A percentile compares a stretch with the other conserved stretches of the same genome.
Conservation (phyloP, 2,797 vertebrate genomes). For the Gila robusta region DNA sequence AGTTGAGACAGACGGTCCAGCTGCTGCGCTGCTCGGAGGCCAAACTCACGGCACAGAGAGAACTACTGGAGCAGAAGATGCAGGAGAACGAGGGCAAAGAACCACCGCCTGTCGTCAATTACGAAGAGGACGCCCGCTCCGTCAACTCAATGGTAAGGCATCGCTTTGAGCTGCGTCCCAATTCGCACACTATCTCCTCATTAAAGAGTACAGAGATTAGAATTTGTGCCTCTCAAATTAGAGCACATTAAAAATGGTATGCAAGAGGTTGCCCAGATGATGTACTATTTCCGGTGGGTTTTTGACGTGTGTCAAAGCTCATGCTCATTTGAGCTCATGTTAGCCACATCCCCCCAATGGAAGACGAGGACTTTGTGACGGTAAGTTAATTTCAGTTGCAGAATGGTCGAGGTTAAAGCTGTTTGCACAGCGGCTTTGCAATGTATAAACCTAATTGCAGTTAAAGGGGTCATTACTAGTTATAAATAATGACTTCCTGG, state of each 20-base stretch:
- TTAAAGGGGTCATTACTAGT: neutral
- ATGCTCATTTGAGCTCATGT: neutral
- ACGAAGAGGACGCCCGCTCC: conserved; percentile 93
- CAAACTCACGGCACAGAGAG: conserved; percentile 89
- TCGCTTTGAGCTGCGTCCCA: neutral
- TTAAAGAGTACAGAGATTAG: neutral
- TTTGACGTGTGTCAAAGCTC: neutral
- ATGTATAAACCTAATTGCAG: neutral
- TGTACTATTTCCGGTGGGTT: neutral
- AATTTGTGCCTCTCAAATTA: neutral
- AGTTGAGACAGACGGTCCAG: conserved; percentile 91
- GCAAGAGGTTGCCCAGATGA: neutral
- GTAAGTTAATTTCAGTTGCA: neutral
- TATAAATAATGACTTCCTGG: neutral
- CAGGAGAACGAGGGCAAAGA: conserved; percentile 88
- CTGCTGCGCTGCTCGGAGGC: conserved; percentile 89
- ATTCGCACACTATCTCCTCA: neutral
- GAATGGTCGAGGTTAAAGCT: neutral
- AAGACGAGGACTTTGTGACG: neutral
- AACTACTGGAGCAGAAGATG: conserved; percentile 90
- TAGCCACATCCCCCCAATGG: neutral
- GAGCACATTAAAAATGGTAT: neutral
- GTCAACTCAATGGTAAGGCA: conserved; percentile 89
- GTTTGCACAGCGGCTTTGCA: neutral
- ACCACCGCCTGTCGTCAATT: conserved; percentile 88